Conservation (phyloP, 2,797 vertebrate genomes). For the Anniella stebbinsi region DNA sequence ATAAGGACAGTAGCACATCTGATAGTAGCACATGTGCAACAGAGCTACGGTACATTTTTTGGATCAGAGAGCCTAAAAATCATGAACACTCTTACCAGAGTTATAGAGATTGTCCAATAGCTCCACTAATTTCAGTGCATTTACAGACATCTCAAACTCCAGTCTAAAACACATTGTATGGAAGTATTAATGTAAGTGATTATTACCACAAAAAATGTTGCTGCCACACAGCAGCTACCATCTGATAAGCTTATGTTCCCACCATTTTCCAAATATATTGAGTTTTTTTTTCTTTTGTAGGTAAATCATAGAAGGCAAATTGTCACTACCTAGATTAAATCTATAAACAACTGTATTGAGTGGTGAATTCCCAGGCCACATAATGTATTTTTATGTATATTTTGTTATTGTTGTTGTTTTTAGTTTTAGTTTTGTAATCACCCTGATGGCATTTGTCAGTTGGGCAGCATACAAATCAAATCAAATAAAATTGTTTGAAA, state of each 20-base stretch:
- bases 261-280: neutral
- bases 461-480: too few species aligned
- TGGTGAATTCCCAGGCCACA: neutral
- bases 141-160: neutral
- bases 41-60: neutral
- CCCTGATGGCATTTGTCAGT: too few species aligned
- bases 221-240: neutral
- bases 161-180: neutral
- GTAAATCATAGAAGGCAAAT: neutral
- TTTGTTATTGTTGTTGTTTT: too few species aligned
- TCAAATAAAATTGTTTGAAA: too few species aligned
- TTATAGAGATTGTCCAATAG: neutral
- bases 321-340: neutral
- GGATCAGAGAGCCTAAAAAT: neutral
- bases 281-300: neutral
- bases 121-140: neutral
- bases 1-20: neutral
- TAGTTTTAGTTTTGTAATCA: too few species aligned
- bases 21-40: neutral
- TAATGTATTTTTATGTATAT: neutral
- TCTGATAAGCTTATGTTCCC: too few species aligned
- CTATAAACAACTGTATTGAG: neutral
- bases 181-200: neutral
- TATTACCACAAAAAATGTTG: neutral
- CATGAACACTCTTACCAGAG: neutral